Conservation (phyloP, 2,113 vertebrate species). For the Embiotoca jacksoni region DNA sequence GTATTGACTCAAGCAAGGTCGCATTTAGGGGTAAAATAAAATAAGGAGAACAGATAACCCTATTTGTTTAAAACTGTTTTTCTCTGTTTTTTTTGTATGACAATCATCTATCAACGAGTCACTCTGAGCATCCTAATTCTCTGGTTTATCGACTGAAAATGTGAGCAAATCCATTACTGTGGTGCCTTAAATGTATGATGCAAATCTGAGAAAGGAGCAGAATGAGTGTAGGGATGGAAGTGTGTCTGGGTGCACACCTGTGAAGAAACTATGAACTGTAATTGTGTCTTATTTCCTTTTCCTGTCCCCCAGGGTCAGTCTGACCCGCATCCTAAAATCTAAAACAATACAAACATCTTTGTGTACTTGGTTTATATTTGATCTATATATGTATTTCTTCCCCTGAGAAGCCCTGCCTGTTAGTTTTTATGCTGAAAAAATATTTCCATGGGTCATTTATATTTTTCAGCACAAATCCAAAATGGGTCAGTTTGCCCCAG, state of each 20-base stretch:
- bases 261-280: too few relatives aligned
- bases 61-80: too few relatives aligned
- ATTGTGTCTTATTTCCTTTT: background rate
- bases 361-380: background rate
- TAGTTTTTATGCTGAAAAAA: constrained; percentile 9
- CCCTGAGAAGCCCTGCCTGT: background rate
- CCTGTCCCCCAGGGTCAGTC: background rate
- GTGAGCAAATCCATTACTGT: too few relatives aligned
- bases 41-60: too few relatives aligned
- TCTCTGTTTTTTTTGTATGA: too few relatives aligned
- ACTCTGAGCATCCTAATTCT: too few relatives aligned
- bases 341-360: background rate
- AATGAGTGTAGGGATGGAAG: background rate
- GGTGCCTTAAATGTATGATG: too few relatives aligned
- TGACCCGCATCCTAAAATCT: background rate
- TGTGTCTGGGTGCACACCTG: background rate
- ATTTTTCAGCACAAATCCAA: constrained; percentile 8
- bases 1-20: background rate
- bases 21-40: too few relatives aligned
- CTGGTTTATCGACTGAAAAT: too few relatives aligned
- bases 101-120: too few relatives aligned
- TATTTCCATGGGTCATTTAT: background rate
- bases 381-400: background rate
- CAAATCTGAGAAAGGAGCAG: background rate
- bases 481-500: constrained; percentile 38